Evolutionary conservation across 1,140 invertebrate genomes (phyloP).

Genomic region (Pseudachorutes palmiensis): DNA sequence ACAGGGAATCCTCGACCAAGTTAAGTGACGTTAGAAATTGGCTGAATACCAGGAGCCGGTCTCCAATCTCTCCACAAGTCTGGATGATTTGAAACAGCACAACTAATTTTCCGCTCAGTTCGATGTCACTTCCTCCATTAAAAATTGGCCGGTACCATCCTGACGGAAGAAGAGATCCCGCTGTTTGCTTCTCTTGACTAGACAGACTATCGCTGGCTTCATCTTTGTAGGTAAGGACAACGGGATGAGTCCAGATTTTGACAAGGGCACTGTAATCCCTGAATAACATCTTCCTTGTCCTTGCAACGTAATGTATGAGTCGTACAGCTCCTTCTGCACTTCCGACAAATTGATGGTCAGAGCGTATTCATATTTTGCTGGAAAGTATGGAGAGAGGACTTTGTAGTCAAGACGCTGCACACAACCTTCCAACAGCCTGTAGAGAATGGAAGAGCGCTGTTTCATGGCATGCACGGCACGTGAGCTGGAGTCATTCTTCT

Average conservation of each 20-base stretch:
- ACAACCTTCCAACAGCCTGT: slow-evolving; percentile 47
- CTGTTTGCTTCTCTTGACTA: neutral
- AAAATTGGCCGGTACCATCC: neutral
- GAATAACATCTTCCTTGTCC: slow-evolving; percentile 51
- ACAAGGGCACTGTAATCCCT: slow-evolving; percentile 78
- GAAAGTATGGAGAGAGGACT: slow-evolving; percentile 50
- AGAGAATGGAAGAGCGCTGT: slow-evolving; percentile 49
- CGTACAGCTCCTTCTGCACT: slow-evolving; percentile 49
- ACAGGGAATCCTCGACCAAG: slow-evolving; percentile 75
- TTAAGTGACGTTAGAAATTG: slow-evolving; percentile 92
- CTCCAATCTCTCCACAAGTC: slow-evolving; percentile 46
- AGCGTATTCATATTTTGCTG: slow-evolving; percentile 56
- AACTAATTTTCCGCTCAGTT: slow-evolving; percentile 40
- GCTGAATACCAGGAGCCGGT: slow-evolving; percentile 83
- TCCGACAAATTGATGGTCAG: slow-evolving; percentile 49
- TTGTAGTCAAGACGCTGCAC: slow-evolving; percentile 50
- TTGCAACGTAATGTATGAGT: slow-evolving; percentile 19
- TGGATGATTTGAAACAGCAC: slow-evolving; percentile 43
- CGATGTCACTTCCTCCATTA: neutral
- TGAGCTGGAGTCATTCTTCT: slow-evolving; percentile 50
- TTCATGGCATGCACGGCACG: slow-evolving; percentile 51
- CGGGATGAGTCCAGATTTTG: slow-evolving; percentile 88
- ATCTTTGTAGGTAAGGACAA: slow-evolving; percentile 57
- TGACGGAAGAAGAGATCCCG: neutral
- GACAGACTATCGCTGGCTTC: neutral